Percentiles rank a stretch among this genome's conserved stretches.
Conservation (phyloP, 2,797 vertebrate species). For the Bradypodion pumilum region DNA sequence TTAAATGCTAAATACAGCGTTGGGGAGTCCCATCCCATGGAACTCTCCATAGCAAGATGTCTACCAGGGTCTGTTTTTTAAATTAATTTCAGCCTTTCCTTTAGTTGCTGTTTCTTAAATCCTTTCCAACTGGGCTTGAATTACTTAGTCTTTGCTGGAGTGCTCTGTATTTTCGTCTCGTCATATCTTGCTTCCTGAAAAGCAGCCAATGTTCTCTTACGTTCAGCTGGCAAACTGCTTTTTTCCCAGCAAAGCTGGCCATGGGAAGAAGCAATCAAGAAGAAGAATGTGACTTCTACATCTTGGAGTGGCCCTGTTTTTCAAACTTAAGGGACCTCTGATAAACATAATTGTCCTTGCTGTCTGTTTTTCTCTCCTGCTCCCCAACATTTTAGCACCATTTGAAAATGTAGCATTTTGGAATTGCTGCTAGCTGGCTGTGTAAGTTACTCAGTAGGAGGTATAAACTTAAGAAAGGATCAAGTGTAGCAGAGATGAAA, state of each 20-base stretch:
- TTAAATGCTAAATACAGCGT: not conserved
- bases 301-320: not conserved
- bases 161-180: not conserved
- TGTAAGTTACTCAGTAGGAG: not conserved
- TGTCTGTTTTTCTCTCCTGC: not conserved
- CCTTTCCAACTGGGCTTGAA: slow-evolving; percentile 7
- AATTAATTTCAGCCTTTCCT: not conserved
- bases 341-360: not conserved
- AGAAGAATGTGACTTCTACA: not conserved
- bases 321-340: not conserved
- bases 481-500: not conserved
- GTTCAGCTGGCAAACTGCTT: not conserved
- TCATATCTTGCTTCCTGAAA: not conserved
- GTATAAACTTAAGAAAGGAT: too few relatives aligned
- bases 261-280: not conserved
- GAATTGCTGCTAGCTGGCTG: not conserved
- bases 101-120: not conserved
- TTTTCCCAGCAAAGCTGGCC: not conserved
- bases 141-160: not conserved
- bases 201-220: not conserved
- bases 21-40: not conserved
- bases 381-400: not conserved
- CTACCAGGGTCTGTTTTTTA: not conserved
- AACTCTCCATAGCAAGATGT: not conserved
- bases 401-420: not conserved